Conservation (phyloP, 2,888 invertebrate species). For the Macrosoma leucophasiata region DNA sequence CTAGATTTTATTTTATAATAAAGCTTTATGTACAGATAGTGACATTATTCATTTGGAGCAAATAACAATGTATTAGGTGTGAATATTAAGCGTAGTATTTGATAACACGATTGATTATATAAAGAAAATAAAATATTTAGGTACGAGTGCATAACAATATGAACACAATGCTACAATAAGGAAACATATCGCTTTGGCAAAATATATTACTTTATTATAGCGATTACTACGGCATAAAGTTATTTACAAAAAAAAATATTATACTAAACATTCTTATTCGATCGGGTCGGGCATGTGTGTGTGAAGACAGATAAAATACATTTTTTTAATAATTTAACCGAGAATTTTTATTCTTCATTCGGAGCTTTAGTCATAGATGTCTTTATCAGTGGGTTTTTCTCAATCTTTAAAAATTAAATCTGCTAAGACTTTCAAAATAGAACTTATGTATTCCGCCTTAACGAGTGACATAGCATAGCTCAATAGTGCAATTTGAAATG, state of each 20-base stretch:
- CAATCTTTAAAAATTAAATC: no score
- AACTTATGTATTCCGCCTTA: constrained; percentile 7
- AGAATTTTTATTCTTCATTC: constrained; percentile 6
- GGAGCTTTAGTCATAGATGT: no score
- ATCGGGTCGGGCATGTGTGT: no score
- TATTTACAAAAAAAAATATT: constrained; percentile 52
- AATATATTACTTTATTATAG: constrained; percentile 37
- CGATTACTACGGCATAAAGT: constrained; percentile 37
- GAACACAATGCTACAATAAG: constrained; percentile 69
- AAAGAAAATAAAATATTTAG: constrained; percentile 44
- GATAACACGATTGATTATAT: constrained; percentile 62
- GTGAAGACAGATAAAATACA: no score
- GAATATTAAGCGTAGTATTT: constrained; percentile 69
- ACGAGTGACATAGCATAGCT: constrained; percentile 35
- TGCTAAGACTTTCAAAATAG: not conserved
- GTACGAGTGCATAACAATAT: constrained; percentile 44
- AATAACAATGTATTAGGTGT: constrained; percentile 59
- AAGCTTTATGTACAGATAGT: constrained; percentile 72
- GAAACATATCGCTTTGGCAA: constrained; percentile 73
- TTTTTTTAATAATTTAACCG: no score
- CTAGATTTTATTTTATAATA: constrained; percentile 69
- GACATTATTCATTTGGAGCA: constrained; percentile 57
- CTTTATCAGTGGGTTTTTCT: no score
- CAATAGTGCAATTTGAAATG: constrained; percentile 40
- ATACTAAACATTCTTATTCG: no score